A percentile compares a stretch with the other conserved stretches of the same genome.
Conservation (phyloP, 37 sponge, comb jelly and placozoan species). For the Halisarca cf. caerulea region DNA sequence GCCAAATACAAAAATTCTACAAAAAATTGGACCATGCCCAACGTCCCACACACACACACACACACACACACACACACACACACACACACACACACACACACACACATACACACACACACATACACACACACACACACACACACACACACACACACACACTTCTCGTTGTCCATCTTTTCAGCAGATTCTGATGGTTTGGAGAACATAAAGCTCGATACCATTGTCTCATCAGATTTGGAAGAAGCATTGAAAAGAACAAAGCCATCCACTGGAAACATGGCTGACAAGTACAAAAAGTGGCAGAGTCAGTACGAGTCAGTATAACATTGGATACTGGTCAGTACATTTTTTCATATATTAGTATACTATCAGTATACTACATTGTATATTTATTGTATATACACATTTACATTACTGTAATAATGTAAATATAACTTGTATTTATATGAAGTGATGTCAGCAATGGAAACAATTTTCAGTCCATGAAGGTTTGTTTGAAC, state of each 20-base stretch:
- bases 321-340: slow-evolving; percentile 21
- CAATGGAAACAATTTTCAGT: no score
- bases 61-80: slow-evolving; percentile 27
- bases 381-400: no score
- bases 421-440: no score
- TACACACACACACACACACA: no score
- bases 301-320: slow-evolving; percentile 90
- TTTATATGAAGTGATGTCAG: no score
- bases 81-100: slow-evolving; percentile 5
- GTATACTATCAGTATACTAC: no score
- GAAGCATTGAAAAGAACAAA: slow-evolving; percentile 87
- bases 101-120: no score
- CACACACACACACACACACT: no score
- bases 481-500: no score
- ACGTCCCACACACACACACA: not conserved
- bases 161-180: not conserved
- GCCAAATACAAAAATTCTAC: no score
- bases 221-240: slow-evolving; percentile 79
- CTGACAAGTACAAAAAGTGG: slow-evolving; percentile 79
- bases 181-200: slow-evolving; percentile 29
- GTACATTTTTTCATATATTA: no score
- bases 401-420: no score
- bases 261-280: slow-evolving; percentile 84
- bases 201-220: slow-evolving; percentile 75
- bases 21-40: not conserved